phyloP scores from a whole-genome alignment of 2,797 vertebrate species.

The Rhinichthys osculus region DNA sequence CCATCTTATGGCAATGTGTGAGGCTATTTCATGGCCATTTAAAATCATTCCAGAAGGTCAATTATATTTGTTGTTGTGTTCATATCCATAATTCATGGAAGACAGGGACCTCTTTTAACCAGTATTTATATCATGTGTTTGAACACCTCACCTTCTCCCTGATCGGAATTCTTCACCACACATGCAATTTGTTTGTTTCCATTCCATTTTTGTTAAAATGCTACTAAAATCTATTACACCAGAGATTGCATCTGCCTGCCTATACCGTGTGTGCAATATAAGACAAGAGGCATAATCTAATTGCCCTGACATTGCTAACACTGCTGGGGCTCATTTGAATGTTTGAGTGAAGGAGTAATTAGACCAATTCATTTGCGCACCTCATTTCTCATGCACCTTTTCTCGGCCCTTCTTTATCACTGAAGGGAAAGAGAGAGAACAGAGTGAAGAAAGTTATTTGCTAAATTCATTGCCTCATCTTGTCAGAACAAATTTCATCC shows the following conservation, averaged over 20 bases:
- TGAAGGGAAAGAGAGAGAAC: slow-evolving; percentile 61
- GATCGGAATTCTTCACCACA: slow-evolving; percentile 63
- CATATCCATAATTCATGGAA: slow-evolving; percentile 52
- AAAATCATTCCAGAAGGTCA: slow-evolving; percentile 32
- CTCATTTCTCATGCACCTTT: slow-evolving; percentile 73
- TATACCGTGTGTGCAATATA: slow-evolving; percentile 46
- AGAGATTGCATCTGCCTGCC: slow-evolving; percentile 64
- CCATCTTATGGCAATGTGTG: slow-evolving; percentile 9
- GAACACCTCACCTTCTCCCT: slow-evolving; percentile 37
- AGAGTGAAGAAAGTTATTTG: slow-evolving; percentile 69
- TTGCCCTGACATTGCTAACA: slow-evolving; percentile 74
- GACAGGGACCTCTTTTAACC: slow-evolving; percentile 47
- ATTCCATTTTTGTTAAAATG: slow-evolving; percentile 67
- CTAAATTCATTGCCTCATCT: slow-evolving; percentile 78
- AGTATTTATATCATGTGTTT: slow-evolving; percentile 53
- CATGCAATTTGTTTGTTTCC: slow-evolving; percentile 71
- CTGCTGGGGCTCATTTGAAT: slow-evolving; percentile 77
- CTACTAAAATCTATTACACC: slow-evolving; percentile 71
- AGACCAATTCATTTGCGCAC: slow-evolving; percentile 77
- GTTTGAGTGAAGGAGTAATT: slow-evolving; percentile 78
- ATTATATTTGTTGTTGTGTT: slow-evolving; percentile 38
- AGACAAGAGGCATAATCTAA: slow-evolving; percentile 71
- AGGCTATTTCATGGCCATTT: slow-evolving; percentile 27
- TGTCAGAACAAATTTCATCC: slow-evolving; percentile 75
- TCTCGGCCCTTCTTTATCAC: slow-evolving; percentile 51